A percentile compares a stretch with the other conserved stretches of the same genome.
Evolutionary conservation across 1,140 invertebrate species (phyloP).

Genomic region (Globodera ellingtonae): DNA sequence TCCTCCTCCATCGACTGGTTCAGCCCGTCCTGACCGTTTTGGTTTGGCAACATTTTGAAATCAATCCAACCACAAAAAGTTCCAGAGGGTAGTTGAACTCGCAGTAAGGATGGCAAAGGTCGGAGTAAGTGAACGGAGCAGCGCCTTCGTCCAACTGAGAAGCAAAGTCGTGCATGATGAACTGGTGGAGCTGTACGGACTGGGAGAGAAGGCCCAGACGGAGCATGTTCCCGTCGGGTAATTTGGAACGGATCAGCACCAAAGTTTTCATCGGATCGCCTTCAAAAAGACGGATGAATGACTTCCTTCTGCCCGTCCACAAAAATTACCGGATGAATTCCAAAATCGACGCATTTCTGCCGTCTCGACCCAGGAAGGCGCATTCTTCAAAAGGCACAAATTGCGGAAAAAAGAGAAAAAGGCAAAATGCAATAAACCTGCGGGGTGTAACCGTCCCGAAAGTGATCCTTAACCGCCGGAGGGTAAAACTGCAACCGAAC

Average conservation of each 20-base stretch:
- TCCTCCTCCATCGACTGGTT: slow-evolving; percentile 8
- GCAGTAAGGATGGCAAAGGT: slow-evolving; percentile 58
- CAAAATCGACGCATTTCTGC: slow-evolving; percentile 55
- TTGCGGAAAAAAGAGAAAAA: too few species aligned
- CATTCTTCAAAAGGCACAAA: slow-evolving; percentile 32
- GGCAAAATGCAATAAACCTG: too few species aligned
- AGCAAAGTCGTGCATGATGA: slow-evolving; percentile 50
- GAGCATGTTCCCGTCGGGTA: slow-evolving; percentile 51
- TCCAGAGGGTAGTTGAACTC: slow-evolving; percentile 52
- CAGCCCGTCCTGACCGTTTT: slow-evolving; percentile 36
- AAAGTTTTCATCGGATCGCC: slow-evolving; percentile 59
- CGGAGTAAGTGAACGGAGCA: slow-evolving; percentile 40
- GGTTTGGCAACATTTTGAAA: slow-evolving; percentile 16
- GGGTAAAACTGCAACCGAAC: background rate
- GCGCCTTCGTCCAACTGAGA: slow-evolving; percentile 12
- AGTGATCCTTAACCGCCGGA: slow-evolving; percentile 50
- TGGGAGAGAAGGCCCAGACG: slow-evolving; percentile 51
- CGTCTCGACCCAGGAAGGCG: slow-evolving; percentile 57
- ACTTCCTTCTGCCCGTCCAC: background rate
- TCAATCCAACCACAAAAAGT: slow-evolving; percentile 50
- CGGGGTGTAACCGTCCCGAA: slow-evolving; percentile 62
- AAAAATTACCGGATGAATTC: slow-evolving; percentile 48
- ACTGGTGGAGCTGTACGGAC: slow-evolving; percentile 36
- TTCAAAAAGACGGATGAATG: slow-evolving; percentile 7
- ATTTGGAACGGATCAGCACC: slow-evolving; percentile 42